Evolutionary conservation across 2,888 invertebrate genomes (phyloP).

Genomic region (Drosophila mayaguana): DNA sequence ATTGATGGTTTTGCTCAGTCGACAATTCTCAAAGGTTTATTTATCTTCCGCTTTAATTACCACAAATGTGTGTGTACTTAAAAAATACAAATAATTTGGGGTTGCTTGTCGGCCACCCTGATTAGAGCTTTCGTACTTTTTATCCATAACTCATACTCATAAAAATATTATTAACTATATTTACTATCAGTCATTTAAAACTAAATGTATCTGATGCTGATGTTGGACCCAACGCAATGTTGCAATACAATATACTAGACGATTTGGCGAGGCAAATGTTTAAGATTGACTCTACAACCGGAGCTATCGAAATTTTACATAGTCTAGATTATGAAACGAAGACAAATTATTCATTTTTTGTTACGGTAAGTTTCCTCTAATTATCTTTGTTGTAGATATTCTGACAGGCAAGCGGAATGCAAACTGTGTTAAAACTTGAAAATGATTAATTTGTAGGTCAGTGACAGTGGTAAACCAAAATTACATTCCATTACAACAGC

Average conservation of each 20-base stretch:
- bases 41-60: too few relatives aligned
- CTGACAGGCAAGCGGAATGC: too few relatives aligned
- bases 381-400: neutral
- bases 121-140: too few relatives aligned
- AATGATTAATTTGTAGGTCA: conserved; percentile 86
- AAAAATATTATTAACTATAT: neutral
- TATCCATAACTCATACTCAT: neutral
- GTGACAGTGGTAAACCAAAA: conserved; percentile 93
- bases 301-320: conserved; percentile 92
- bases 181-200: conserved; percentile 89
- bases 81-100: too few relatives aligned
- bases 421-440: too few relatives aligned
- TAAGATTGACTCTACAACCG: conserved; percentile 94
- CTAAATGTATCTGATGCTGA: conserved; percentile 94
- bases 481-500: conserved; percentile 92
- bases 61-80: too few relatives aligned
- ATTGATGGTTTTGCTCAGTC: too few relatives aligned
- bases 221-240: conserved; percentile 92
- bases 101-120: too few relatives aligned
- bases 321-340: conserved; percentile 92
- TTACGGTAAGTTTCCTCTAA: conserved; percentile 87
- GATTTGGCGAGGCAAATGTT: conserved; percentile 92
- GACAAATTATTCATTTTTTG: conserved; percentile 91
- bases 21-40: too few relatives aligned
- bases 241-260: conserved; percentile 94